Percentiles rank a stretch among this genome's conserved stretches.
Conservation (phyloP, 37 sponge, comb jelly and placozoan genomes). For the Aplysina aerophoba region DNA sequence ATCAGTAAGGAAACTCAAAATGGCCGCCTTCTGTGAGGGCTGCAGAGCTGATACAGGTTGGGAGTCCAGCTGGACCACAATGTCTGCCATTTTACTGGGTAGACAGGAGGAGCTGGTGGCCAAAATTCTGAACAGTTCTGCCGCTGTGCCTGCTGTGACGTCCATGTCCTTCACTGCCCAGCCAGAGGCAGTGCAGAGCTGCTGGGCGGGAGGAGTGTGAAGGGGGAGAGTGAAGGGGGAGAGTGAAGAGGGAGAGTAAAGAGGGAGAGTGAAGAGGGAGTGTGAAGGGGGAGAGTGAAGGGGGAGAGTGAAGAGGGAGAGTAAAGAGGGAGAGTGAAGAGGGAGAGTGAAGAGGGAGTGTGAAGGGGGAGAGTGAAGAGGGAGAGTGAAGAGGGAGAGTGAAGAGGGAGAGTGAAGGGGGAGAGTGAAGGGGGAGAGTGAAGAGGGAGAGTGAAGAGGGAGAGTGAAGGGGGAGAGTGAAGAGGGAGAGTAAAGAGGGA, state of each 20-base stretch:
- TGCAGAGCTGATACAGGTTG: slow-evolving; percentile 49
- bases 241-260: not conserved
- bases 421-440: not conserved
- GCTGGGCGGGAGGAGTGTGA: not conserved
- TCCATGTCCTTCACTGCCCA: slow-evolving; percentile 45
- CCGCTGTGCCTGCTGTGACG: slow-evolving; percentile 46
- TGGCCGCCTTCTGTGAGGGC: slow-evolving; percentile 61
- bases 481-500: no score
- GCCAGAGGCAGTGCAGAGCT: slow-evolving; percentile 12
- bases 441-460: not conserved
- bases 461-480: no score
- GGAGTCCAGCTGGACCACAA: slow-evolving; percentile 27
- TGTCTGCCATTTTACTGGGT: not conserved
- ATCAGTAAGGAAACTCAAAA: slow-evolving; percentile 58
- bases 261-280: not conserved
- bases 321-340: not conserved
- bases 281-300: no score
- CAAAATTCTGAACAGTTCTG: slow-evolving; percentile 71
- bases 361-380: no score
- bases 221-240: not conserved
- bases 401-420: no score
- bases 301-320: no score
- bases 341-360: no score
- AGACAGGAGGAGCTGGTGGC: not conserved
- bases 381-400: no score